Evolutionary conservation across 2,797 vertebrate species (phyloP), one percentile per base, ranked within the genome.

Genomic region (Choloepus didactylus): DNA sequence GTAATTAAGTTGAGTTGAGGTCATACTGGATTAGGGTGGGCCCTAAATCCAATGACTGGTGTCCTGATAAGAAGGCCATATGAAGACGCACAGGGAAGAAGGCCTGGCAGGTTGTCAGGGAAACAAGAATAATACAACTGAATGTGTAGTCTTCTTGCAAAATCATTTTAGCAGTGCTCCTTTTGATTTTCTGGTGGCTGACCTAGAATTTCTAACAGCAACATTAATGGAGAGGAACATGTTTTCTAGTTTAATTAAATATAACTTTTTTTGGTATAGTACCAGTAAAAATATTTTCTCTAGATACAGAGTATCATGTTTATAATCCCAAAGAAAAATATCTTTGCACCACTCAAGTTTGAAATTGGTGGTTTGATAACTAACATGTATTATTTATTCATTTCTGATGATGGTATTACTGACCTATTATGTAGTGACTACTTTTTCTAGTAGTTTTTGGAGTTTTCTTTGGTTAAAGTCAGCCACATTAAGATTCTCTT

Each of bases 51-150:
- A 56, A 19, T 21, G 19, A 19, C 56, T 56, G 19, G 56, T 56
- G 56, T 56, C 19, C 19, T 56, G 7, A 56, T 56, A 56, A 21
- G 56, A 56, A 21, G 56, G 56, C 56, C 56, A 56, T 21, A 21
- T 6, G 19, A 56, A 56, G 56, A 56, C 19, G 19, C 54, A 56
- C 56, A 56, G 56, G 19, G 56, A 21, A 56, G 56, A 21, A 21
- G 1, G 19, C 56, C 97, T 97, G 96, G 86, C 96, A 98, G 91
- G 98, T 98, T 98, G 98, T 98, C 98, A 97, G 90, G 98, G 98
- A 97, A 98, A 98, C 91, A 2, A 91, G 88, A 98, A 97, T 97
- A 98, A 98, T 93, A 94, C 95, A 95, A 96, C 60, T 70, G 88
- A 87, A 86, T 97, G 72, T 81, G 90, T 96, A 96, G 87, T 69